These are phyloP conservation scores for Diogma glabrata DNA, from an alignment of 2,888 invertebrate genomes.

Conservation along the genomic window DNA sequence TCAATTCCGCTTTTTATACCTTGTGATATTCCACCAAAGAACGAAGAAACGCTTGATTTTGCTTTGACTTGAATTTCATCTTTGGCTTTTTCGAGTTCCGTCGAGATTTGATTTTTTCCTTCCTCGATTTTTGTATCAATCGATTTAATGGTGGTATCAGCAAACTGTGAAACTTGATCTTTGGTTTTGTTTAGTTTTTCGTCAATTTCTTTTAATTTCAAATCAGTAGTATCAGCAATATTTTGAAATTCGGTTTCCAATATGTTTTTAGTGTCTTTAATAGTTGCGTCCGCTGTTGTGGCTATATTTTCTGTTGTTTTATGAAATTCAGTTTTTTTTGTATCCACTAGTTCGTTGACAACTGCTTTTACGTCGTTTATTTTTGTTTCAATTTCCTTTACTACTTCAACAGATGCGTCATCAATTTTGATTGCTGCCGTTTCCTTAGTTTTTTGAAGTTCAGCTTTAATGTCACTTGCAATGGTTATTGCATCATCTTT, in stretches of 20 bases:
- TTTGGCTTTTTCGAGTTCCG: constrained; percentile 10
- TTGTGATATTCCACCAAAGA: constrained; percentile 15
- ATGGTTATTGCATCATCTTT: neutral
- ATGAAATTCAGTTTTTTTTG: neutral
- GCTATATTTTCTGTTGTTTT: neutral
- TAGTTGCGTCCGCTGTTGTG: neutral
- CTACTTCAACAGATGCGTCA: neutral
- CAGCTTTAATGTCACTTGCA: neutral
- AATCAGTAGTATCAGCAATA: neutral
- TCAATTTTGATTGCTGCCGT: neutral
- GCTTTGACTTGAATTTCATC: constrained; percentile 9
- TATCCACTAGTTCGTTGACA: neutral
- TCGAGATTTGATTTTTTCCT: constrained; percentile 12
- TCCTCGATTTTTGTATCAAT: constrained; percentile 8
- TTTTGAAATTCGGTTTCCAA: constrained; percentile 9
- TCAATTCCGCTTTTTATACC: constrained; percentile 14
- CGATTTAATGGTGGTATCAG: neutral
- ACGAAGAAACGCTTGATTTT: constrained; percentile 15
- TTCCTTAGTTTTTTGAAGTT: neutral
- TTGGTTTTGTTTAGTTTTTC: neutral
- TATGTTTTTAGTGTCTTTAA: constrained; percentile 13
- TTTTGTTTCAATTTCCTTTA: neutral
- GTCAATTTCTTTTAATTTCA: neutral
- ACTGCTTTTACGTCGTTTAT: no score
- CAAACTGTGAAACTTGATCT: neutral